Evolutionary conservation across 2,113 vertebrate species (phyloP), one percentile per base, ranked within the genome.

Genomic region (Copsychus sechellarum): DNA sequence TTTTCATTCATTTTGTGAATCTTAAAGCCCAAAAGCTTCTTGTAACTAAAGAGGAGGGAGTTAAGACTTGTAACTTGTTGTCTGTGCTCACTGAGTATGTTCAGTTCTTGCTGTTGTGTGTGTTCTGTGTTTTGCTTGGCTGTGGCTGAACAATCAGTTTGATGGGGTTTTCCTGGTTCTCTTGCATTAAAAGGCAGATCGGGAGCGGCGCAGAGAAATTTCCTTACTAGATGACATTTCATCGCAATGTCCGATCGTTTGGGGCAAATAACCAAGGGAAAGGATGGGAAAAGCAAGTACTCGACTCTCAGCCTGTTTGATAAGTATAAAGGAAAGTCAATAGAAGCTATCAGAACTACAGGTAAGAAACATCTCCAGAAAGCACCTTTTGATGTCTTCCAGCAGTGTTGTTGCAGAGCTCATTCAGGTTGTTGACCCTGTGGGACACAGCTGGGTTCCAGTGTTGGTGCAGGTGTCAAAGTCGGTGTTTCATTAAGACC

Each of bases 241-340:
- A 99, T 99, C 99, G 99, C 99, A 98, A 99, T 99, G 99, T 99
- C 99, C 98, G 99, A 99, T 99, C 99, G 99, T 99, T 99, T 99
- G 99, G 99, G 99, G 99, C 99, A 99, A 99, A 99, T 99, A 99
- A 99, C 99, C 99, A 99, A 99, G 99, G 99, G 99, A 99, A 99
- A 99, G 99, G 99, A 99, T 99, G 99, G 99, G 98, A 99, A 99
- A 99, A 99, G 99, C 99, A 99, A 99, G 99, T 99, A 99, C 97
- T 99, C 99, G 95, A 99, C 99, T 87, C 99, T 99, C 99, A 99
- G 98, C 99, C 98, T 99, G 98, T 99, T 99, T 99, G 99, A 99
- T 98, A 99, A 99, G 98, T 99, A 99, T 98, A 99, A 99, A 98
- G 99, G 99, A 98, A 99, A 99, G 98, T 98, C 99, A 99, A 98